A percentile compares a stretch with the other conserved stretches of the same genome.
Evolutionary conservation across 2,113 vertebrate genomes (phyloP).

Genomic region (Siniperca chuatsi): DNA sequence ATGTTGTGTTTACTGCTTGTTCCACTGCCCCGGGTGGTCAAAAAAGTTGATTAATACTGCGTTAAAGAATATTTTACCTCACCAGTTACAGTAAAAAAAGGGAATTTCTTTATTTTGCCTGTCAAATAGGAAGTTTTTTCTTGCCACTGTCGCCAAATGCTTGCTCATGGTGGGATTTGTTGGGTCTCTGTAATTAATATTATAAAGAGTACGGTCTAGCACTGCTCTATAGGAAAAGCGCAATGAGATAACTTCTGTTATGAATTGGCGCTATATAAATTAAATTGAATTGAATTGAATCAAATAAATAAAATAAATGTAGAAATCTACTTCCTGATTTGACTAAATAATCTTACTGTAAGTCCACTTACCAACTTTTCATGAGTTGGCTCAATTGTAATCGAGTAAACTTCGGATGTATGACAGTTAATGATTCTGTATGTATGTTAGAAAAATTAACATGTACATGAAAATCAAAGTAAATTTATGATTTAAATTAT

Average conservation of each 20-base stretch:
- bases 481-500: conserved; percentile 34
- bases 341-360: background rate
- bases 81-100: background rate
- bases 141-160: too few species aligned
- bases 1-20: background rate
- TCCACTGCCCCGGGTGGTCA: background rate
- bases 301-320: background rate
- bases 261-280: too few species aligned
- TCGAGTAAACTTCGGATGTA: background rate
- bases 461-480: background rate
- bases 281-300: too few species aligned
- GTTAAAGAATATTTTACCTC: background rate
- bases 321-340: background rate
- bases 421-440: background rate
- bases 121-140: background rate
- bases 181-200: too few species aligned
- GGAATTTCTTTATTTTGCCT: background rate
- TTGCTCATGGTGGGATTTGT: too few species aligned
- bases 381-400: background rate
- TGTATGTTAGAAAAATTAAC: too few species aligned
- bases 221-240: too few species aligned
- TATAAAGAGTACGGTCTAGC: too few species aligned
- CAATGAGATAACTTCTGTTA: too few species aligned
- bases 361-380: background rate
- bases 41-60: background rate